These are phyloP conservation scores for Halictus ligatus DNA, from an alignment of 2,888 invertebrate species.

Conservation along the genomic window DNA sequence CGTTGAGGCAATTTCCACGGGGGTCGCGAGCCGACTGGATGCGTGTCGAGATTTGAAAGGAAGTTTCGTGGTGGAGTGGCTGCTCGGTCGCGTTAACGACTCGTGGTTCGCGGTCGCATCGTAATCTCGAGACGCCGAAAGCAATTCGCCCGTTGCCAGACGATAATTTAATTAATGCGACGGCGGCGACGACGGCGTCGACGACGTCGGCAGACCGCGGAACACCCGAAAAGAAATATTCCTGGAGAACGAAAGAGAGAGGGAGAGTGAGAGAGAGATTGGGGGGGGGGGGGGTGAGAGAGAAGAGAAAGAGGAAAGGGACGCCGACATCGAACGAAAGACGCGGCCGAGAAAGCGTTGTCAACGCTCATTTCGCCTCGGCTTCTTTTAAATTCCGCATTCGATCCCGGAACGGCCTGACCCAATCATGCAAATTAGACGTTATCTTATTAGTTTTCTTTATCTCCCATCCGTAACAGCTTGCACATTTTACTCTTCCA, in stretches of 20 bases:
- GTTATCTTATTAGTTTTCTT: conserved; percentile 64
- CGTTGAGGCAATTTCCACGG: conserved; percentile 44
- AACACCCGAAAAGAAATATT: conserved; percentile 34
- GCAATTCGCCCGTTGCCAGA: background rate
- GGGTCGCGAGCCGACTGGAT: background rate
- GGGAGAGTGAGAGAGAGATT: background rate
- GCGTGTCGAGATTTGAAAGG: conserved; percentile 49
- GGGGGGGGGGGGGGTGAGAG: too few relatives aligned
- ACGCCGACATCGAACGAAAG: background rate
- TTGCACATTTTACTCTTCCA: conserved; percentile 61
- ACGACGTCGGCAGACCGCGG: background rate
- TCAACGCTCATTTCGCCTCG: conserved; percentile 31
- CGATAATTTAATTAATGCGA: conserved; percentile 47
- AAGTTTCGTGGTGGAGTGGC: background rate
- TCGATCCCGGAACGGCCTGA: conserved; percentile 55
- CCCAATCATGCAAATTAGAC: conserved; percentile 63
- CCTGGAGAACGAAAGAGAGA: background rate
- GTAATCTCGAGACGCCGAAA: conserved; percentile 21
- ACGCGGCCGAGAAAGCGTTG: conserved; percentile 22
- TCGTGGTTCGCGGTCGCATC: background rate
- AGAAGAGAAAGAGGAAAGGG: background rate
- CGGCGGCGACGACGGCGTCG: background rate
- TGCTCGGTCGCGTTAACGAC: background rate
- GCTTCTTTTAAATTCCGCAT: conserved; percentile 49
- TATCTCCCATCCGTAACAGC: conserved; percentile 63